Percentiles rank a stretch among this genome's conserved stretches.
Evolutionary conservation across 2,797 vertebrate species (phyloP).

Genomic region (Pangasius sanitwongsei): DNA sequence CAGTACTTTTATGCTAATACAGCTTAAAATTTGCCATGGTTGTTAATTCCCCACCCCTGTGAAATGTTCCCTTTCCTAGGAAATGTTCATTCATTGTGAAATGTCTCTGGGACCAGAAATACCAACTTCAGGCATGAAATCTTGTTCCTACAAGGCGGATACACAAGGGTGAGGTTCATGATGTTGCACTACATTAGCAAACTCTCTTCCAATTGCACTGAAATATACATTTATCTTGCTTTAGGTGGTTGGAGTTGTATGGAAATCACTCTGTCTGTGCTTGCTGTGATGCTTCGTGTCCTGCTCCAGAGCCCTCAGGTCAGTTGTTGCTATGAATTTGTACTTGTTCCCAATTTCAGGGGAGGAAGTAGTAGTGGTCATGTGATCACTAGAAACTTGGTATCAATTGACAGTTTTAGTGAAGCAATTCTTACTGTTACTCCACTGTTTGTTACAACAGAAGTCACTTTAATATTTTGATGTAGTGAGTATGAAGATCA

Average conservation of each 20-base stretch:
- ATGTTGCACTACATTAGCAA: background rate
- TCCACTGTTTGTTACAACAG: background rate
- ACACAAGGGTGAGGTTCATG: conserved; percentile 56
- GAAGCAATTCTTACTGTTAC: background rate
- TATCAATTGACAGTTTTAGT: background rate
- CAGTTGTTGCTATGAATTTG: background rate
- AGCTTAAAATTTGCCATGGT: background rate
- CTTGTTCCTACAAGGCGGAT: conserved; percentile 64
- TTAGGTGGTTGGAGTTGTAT: conserved; percentile 73
- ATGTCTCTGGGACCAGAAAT: conserved; percentile 42
- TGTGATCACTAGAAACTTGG: background rate
- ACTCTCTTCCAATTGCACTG: background rate
- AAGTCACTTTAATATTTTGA: background rate
- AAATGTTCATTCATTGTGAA: conserved; percentile 72
- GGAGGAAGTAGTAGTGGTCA: background rate
- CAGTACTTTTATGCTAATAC: background rate
- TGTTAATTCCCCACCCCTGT: background rate
- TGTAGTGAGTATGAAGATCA: conserved; percentile 44
- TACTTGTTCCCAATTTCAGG: background rate
- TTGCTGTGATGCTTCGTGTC: conserved; percentile 68
- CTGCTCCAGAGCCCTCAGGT: conserved; percentile 42
- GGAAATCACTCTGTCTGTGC: conserved; percentile 57
- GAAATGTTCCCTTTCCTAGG: conserved; percentile 49
- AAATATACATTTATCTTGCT: background rate
- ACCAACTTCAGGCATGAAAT: conserved; percentile 60